Evolutionary conservation across 2,797 vertebrate genomes (phyloP).

Genomic region (Poeciliopsis presidionis): DNA sequence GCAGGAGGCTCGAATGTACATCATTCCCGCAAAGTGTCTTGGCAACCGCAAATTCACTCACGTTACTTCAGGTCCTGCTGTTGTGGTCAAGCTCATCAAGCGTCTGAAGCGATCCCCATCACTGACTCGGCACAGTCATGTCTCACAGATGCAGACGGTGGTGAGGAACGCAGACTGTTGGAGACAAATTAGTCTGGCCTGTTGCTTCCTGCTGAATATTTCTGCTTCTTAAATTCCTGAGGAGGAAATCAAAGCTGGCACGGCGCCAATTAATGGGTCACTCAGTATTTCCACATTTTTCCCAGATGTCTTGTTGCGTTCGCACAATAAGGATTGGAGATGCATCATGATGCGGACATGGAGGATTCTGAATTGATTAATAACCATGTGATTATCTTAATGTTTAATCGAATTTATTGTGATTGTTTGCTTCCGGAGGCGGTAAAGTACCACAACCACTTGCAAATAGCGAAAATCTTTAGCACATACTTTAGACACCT

Average conservation of each 20-base stretch:
- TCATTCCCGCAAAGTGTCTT: conserved; percentile 47
- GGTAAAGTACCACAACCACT: not conserved
- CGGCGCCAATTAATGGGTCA: conserved; percentile 32
- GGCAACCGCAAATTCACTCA: conserved; percentile 48
- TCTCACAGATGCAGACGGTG: conserved; percentile 35
- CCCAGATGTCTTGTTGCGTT: not conserved
- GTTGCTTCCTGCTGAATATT: conserved; percentile 40
- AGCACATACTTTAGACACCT: not conserved
- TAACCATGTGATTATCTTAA: not conserved
- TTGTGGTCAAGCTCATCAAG: conserved; percentile 38
- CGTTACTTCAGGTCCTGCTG: conserved; percentile 26
- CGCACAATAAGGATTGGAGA: not conserved
- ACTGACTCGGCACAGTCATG: conserved; percentile 27
- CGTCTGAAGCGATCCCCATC: conserved; percentile 50
- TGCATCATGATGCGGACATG: not conserved
- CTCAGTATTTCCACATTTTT: not conserved
- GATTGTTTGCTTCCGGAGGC: too few relatives aligned
- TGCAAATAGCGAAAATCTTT: not conserved
- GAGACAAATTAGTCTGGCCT: conserved; percentile 4
- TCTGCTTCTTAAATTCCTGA: conserved; percentile 31
- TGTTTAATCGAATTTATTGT: not conserved
- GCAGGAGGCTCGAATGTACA: conserved; percentile 50
- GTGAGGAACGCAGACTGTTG: conserved; percentile 13
- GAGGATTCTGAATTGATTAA: not conserved
- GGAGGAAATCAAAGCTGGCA: conserved; percentile 1